Evolutionary conservation across 2,797 vertebrate genomes (phyloP).

Genomic region (Rachycentron canadum): DNA sequence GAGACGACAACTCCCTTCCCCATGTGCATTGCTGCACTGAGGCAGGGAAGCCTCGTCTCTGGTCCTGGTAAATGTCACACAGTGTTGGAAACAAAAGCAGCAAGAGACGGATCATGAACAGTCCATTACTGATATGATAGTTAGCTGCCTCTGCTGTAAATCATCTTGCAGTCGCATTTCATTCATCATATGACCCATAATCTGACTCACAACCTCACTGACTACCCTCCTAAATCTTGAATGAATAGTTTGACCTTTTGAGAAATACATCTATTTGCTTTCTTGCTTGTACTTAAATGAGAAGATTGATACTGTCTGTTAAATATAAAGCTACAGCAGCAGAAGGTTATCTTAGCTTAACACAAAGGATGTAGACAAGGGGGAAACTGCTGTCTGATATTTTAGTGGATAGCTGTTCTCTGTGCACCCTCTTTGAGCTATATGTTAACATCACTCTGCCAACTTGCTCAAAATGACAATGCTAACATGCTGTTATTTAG

Average conservation of each 20-base stretch:
- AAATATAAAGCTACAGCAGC: background rate
- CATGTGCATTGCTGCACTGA: conserved; percentile 16
- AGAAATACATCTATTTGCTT: background rate
- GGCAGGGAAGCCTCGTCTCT: background rate
- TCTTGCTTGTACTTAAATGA: background rate
- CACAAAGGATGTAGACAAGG: background rate
- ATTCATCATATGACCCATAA: background rate
- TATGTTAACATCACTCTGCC: background rate
- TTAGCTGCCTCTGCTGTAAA: conserved; percentile 1
- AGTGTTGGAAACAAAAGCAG: conserved; percentile 30
- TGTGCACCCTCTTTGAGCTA: background rate
- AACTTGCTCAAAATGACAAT: too few relatives aligned
- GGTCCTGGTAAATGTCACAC: conserved; percentile 19
- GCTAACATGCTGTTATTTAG: background rate
- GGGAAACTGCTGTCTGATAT: too few relatives aligned
- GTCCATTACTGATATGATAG: conserved; percentile 24
- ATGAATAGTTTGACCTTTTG: background rate
- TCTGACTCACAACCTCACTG: background rate
- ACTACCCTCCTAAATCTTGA: background rate
- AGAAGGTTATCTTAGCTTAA: background rate
- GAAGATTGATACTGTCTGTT: background rate
- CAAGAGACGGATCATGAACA: conserved; percentile 2
- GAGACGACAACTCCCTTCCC: conserved; percentile 58
- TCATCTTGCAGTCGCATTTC: background rate
- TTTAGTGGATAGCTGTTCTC: too few relatives aligned